Base-by-base conservation (phyloP, 2,888 invertebrate species). In the Malthinus flaveolus region DNA sequence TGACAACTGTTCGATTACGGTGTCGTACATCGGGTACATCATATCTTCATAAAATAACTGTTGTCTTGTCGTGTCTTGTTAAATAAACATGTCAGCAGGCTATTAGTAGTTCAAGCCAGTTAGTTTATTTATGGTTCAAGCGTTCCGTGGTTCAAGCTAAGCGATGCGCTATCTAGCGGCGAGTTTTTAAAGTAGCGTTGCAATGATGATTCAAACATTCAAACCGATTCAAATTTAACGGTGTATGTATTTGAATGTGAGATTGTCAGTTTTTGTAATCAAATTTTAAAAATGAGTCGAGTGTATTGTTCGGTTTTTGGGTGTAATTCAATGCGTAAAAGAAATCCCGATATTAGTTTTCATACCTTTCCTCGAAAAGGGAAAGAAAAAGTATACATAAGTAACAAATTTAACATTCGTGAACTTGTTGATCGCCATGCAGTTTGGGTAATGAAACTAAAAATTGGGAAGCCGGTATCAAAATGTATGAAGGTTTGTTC, bases 101-200 rank as follows among this genome's bases (percentile, higher is more conserved):
- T n/a, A n/a, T n/a, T n/a, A n/a, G n/a, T n/a, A n/a, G n/a, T n/a
- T n/a, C n/a, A n/a, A n/a, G n/a, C n/a, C n/a, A n/a, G n/a, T n/a
- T n/a, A n/a, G n/a, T n/a, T n/a, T n/a, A n/a, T n/a, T n/a, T n/a
- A n/a, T n/a, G n/a, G n/a, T n/a, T n/a, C n/a, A n/a, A n/a, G n/a
- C n/a, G n/a, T n/a, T n/a, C n/a, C n/a, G 66, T 69, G 70, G 66
- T 47, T 53, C 23, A 23, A 23, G 23, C 23, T 34, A 34, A 34
- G n/a, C 34, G 10, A 34, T 3, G 7, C 13, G 39, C 39, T n/a
- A 2, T 39, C 39, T 13, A 12, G 13, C 13, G 13, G 35, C 35
- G 9, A 35, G 35, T 1, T 35, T 35, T 39, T 39, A 5, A 8
- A 39, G 12, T 39, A 1, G n/a, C 11, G 13, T 39, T 11, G 11